phyloP scores from a whole-genome alignment of 2,888 invertebrate genomes.

The Hypsopygia costalis region DNA sequence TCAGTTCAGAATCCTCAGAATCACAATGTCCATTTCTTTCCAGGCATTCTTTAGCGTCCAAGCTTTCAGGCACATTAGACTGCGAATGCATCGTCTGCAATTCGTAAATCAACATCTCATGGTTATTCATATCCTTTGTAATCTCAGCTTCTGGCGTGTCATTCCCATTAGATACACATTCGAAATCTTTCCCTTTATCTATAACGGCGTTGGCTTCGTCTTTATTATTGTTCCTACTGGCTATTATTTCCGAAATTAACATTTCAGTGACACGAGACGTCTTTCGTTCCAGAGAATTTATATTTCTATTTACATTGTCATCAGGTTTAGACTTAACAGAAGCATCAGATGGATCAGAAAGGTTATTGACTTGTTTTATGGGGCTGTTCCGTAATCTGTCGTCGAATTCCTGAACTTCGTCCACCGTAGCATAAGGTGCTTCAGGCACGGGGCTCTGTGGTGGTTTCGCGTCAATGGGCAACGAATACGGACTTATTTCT shows the following conservation, averaged over 20 bases:
- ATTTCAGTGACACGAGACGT: constrained; percentile 72
- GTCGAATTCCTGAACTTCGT: constrained; percentile 65
- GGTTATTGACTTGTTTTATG: constrained; percentile 46
- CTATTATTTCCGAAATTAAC: constrained; percentile 75
- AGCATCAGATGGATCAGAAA: constrained; percentile 30
- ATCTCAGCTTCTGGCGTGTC: constrained; percentile 49
- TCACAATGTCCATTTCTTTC: constrained; percentile 56
- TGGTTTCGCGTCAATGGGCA: constrained; percentile 67
- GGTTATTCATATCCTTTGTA: constrained; percentile 79
- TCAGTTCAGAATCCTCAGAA: constrained; percentile 64
- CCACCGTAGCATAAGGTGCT: constrained; percentile 70
- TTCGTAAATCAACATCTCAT: constrained; percentile 86
- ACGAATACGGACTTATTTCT: constrained; percentile 59
- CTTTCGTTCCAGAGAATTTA: constrained; percentile 68
- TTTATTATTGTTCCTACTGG: constrained; percentile 72
- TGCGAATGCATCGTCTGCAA: constrained; percentile 83
- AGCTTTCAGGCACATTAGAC: constrained; percentile 52
- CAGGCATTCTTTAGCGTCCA: constrained; percentile 34
- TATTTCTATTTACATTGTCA: constrained; percentile 52
- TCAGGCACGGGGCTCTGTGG: constrained; percentile 47
- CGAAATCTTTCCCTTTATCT: constrained; percentile 67
- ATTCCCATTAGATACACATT: constrained; percentile 45
- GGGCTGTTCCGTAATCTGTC: constrained; percentile 65
- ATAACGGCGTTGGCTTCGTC: constrained; percentile 67
- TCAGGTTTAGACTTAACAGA: constrained; percentile 38